Conservation (phyloP, 1,140 invertebrate species). For the Anastrepha ludens region DNA sequence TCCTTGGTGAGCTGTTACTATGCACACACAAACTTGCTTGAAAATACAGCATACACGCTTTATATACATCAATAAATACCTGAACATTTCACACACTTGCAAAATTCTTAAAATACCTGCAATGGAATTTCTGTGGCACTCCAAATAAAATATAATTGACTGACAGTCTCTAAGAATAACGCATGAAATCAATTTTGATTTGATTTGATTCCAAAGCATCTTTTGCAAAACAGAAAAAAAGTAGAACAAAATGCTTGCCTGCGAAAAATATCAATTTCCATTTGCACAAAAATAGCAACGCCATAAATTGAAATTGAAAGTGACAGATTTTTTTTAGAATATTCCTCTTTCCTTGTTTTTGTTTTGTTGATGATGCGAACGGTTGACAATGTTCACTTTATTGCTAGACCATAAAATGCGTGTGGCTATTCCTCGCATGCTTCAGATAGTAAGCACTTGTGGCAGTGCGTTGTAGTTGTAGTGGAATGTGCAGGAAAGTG, state of each 20-base stretch:
- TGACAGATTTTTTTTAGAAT: neutral
- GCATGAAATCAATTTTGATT: neutral
- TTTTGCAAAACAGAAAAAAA: neutral
- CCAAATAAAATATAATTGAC: constrained; percentile 2
- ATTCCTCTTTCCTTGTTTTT: neutral
- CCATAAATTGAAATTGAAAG: constrained; percentile 33
- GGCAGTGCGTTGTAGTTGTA: neutral
- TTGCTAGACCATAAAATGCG: neutral
- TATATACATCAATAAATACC: no score
- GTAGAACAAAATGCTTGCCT: neutral
- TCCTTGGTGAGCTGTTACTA: neutral
- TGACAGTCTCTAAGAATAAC: neutral
- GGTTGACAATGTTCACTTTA: constrained; percentile 10
- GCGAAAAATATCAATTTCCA: constrained; percentile 32
- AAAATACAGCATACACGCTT: no score
- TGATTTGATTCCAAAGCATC: no score
- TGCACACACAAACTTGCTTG: no score
- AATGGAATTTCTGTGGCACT: neutral
- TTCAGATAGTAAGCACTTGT: neutral
- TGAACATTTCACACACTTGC: no score
- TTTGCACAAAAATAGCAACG: constrained; percentile 4
- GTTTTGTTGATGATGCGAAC: neutral
- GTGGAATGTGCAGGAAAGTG: neutral
- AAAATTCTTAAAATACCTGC: neutral
- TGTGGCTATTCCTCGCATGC: neutral